Evolutionary conservation across 2,113 vertebrate genomes (phyloP).

Genomic region (Mesembrinibis cayennensis): DNA sequence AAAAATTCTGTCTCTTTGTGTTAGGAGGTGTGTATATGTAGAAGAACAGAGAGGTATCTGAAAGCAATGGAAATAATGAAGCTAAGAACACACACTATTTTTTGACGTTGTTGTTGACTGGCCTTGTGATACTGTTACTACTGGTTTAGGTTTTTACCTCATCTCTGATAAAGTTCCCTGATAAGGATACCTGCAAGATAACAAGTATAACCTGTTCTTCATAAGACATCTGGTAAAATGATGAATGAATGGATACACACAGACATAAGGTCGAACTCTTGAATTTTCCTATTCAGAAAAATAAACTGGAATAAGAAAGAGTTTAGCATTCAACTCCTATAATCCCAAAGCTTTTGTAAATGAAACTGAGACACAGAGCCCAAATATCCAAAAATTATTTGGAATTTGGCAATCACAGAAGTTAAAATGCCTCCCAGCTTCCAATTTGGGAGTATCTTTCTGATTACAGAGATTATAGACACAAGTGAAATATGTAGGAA

Average conservation of each 20-base stretch:
- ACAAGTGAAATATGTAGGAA: background rate
- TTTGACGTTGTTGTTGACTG: background rate
- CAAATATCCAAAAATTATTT: background rate
- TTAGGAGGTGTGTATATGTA: background rate
- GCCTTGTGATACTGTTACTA: background rate
- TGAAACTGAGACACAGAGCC: background rate
- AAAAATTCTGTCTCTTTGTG: background rate
- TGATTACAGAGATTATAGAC: background rate
- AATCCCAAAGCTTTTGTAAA: background rate
- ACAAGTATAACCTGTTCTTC: background rate
- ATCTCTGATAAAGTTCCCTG: background rate
- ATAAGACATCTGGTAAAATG: background rate
- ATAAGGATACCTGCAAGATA: background rate
- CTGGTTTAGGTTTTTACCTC: background rate
- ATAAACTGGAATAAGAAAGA: background rate
- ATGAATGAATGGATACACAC: background rate
- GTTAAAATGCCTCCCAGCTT: background rate
- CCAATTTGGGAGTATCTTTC: background rate
- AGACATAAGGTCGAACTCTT: background rate
- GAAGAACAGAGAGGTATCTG: background rate
- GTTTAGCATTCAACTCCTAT: background rate
- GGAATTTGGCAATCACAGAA: background rate
- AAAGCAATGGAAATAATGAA: background rate
- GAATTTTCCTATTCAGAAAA: background rate
- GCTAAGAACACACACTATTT: background rate